Conservation (phyloP, 1,140 invertebrate species). For the Drosophila paulistorum region DNA sequence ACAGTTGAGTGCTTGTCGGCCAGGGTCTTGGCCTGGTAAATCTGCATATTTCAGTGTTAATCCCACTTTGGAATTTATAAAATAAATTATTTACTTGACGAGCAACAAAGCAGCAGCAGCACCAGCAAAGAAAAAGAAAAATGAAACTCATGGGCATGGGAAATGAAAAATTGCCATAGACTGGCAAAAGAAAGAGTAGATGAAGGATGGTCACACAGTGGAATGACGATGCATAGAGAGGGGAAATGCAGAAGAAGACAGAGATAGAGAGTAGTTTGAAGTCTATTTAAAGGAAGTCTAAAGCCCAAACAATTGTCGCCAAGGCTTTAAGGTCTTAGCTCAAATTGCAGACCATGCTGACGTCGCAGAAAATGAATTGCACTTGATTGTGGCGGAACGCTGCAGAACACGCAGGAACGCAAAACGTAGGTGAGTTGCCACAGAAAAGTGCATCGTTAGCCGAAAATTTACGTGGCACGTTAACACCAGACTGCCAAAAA, state of each 20-base stretch:
- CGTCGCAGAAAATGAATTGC: slow-evolving; percentile 76
- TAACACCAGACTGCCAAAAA: slow-evolving; percentile 69
- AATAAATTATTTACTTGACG: slow-evolving; percentile 77
- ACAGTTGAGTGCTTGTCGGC: slow-evolving; percentile 10
- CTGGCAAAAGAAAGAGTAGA: background rate
- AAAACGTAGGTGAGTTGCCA: slow-evolving; percentile 56
- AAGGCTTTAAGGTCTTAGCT: slow-evolving; percentile 13
- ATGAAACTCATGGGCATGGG: slow-evolving; percentile 31
- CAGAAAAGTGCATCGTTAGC: slow-evolving; percentile 78
- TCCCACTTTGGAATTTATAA: slow-evolving; percentile 78
- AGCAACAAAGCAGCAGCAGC: slow-evolving; percentile 16
- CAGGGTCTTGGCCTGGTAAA: slow-evolving; percentile 39
- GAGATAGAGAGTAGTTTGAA: background rate
- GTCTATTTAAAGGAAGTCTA: slow-evolving; percentile 35
- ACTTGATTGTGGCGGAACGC: slow-evolving; percentile 69
- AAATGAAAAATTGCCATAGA: slow-evolving; percentile 42
- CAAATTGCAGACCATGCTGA: slow-evolving; percentile 53
- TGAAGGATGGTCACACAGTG: slow-evolving; percentile 3
- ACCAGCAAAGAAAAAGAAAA: slow-evolving; percentile 46
- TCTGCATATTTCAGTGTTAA: slow-evolving; percentile 80
- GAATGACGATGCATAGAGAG: background rate
- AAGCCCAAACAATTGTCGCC: slow-evolving; percentile 25
- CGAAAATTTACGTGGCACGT: slow-evolving; percentile 73
- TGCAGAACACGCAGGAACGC: slow-evolving; percentile 1
- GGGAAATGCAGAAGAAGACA: background rate